Percentiles rank a stretch among this genome's conserved stretches.
Evolutionary conservation across 2,797 vertebrate genomes (phyloP).

Genomic region (Phrynocephalus vlangalii): DNA sequence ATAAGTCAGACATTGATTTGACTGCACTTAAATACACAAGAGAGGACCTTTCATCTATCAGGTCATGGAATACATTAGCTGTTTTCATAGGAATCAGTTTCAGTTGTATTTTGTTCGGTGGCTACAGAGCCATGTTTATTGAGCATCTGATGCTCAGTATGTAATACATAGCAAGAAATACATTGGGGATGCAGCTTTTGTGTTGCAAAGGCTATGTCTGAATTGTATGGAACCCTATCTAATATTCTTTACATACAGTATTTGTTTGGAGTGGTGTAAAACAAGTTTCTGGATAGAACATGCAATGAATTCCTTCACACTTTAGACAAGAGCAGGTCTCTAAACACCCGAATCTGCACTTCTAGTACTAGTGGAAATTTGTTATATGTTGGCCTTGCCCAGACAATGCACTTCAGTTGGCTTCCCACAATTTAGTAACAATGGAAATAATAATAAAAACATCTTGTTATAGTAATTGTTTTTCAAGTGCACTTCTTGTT

Average conservation of each 20-base stretch:
- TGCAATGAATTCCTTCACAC: background rate
- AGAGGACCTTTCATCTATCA: too few species aligned
- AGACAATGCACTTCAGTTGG: background rate
- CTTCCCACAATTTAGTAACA: background rate
- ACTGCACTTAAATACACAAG: too few species aligned
- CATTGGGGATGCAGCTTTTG: background rate
- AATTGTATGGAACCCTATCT: background rate
- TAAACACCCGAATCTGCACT: background rate
- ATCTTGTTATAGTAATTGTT: background rate
- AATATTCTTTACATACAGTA: background rate
- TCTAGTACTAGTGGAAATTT: background rate
- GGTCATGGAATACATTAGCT: background rate
- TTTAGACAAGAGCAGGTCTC: background rate
- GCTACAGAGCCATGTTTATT: background rate
- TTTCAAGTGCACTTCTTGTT: background rate
- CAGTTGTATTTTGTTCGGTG: background rate
- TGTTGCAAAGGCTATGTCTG: background rate
- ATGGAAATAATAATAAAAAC: too few species aligned
- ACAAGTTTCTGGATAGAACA: background rate
- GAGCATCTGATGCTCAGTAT: background rate
- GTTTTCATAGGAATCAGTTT: background rate
- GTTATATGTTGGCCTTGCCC: background rate
- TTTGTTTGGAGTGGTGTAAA: background rate
- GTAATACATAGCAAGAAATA: background rate
- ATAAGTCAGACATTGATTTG: background rate